Evolutionary conservation across 2,888 invertebrate species (phyloP), one percentile per base, ranked within the genome.

Genomic region (Lacanobia oleracea): DNA sequence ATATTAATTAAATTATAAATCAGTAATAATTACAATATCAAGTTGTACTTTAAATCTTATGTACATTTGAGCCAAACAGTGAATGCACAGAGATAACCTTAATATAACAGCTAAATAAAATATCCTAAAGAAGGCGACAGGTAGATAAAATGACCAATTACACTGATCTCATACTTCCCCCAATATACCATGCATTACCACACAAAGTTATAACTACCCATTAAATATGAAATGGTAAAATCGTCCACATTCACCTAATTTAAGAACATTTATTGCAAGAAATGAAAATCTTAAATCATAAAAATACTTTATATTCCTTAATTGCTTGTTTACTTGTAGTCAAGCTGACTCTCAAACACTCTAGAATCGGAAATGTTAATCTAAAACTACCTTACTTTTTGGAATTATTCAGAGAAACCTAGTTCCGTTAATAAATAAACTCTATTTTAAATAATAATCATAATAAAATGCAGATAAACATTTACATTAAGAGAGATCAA

Each of bases 31-130:
- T 92, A 92, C 89, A 90, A 87, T 89, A 88, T 88, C 85, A 85
- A 90, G 87, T 93, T 94, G 94, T 94, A 93, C 93, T 94, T 91
- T 87, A 76, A 85, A 86, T 86, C 82, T 83, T 90, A 89, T 91
- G 87, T 89, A 91, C 88, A 90, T 91, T 91, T 91, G 91, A 92
- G 91, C 91, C 90, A 86, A 87, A 83, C 77, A 83, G 76, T 81
- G 70, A 81, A 83, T 78, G 81, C 81, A 84, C 83, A 85, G 76
- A 81, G 70, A 84, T 80, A 84, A 67, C 75, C 70, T 71, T 72
- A 75, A 67, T 68, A 75, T 74, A 79, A 81, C 74, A 67, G 62
- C 72, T 79, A 81, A 73, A 79, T 73, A 78, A 81, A 81, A 76
- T 83, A 85, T 71, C 50, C 77, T 72, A 84, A 68, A 59, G 57